Evolutionary conservation across 2,113 vertebrate genomes (phyloP).

Genomic region (Columba janthina): DNA sequence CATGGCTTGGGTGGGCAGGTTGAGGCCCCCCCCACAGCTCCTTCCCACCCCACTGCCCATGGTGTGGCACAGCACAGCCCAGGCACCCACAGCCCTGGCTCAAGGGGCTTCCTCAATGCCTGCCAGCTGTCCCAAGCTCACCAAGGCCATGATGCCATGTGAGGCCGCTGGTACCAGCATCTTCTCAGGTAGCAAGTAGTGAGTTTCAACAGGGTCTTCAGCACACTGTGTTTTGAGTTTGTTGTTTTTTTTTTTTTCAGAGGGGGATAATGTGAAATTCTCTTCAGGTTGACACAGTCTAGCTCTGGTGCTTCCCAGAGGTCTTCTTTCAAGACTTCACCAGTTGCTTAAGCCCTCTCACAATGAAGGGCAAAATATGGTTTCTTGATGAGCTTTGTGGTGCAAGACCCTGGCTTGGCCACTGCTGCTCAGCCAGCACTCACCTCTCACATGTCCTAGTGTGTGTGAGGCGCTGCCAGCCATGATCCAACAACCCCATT

Average conservation of each 20-base stretch:
- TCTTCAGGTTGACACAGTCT: not conserved
- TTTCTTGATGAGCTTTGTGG: not conserved
- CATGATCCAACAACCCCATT: not conserved
- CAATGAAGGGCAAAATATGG: fast-evolving
- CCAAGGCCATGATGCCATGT: fast-evolving
- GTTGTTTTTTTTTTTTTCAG: not conserved
- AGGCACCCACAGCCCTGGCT: not conserved
- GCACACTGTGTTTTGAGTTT: not conserved
- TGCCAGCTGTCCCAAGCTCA: not conserved
- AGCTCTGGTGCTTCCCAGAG: not conserved
- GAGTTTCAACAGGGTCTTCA: not conserved
- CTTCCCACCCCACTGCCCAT: not conserved
- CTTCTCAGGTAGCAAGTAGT: conserved; percentile 48
- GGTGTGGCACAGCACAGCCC: fast-evolving
- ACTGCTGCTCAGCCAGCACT: not conserved
- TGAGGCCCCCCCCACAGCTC: not conserved
- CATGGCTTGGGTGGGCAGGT: fast-evolving
- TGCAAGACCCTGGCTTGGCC: not conserved
- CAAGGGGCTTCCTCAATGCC: fast-evolving
- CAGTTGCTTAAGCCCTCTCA: not conserved
- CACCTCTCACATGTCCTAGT: fast-evolving
- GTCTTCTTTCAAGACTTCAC: not conserved
- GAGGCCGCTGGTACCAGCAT: not conserved
- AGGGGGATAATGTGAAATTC: not conserved
- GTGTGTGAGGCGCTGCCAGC: not conserved